Conservation (phyloP, 1,140 invertebrate species). For the Diprion similis region DNA sequence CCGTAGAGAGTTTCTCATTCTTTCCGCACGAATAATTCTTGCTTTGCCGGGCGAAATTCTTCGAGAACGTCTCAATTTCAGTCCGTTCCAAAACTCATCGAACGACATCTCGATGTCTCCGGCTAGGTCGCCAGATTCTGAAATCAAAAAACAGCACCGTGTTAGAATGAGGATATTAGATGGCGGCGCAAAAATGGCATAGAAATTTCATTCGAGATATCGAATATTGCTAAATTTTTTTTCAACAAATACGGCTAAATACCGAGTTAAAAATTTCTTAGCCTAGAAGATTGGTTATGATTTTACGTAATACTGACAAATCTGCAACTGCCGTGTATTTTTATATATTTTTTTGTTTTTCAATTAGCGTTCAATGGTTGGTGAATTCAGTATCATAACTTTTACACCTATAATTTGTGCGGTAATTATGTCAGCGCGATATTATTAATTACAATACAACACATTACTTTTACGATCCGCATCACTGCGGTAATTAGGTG, state of each 20-base stretch:
- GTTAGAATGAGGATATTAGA: conserved; percentile 32
- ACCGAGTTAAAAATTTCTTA: not conserved
- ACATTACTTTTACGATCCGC: no score
- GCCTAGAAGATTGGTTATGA: not conserved
- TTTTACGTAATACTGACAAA: conserved; percentile 1
- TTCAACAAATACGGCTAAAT: no score
- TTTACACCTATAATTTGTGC: no score
- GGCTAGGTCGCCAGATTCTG: conserved; percentile 60
- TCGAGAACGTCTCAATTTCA: conserved; percentile 19
- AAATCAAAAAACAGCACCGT: conserved; percentile 45
- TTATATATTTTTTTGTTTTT: no score
- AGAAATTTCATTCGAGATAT: conserved; percentile 20
- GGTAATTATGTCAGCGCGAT: no score
- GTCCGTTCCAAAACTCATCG: no score
- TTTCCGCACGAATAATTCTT: not conserved
- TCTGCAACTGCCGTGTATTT: not conserved
- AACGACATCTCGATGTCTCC: conserved; percentile 31
- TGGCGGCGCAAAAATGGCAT: conserved; percentile 21
- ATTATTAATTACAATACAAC: no score
- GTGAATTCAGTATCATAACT: no score
- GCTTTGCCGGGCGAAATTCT: not conserved
- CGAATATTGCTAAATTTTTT: conserved; percentile 17
- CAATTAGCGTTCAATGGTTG: no score
- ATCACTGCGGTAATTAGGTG: no score
- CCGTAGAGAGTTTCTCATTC: not conserved